Evolutionary conservation across 1,140 invertebrate genomes (phyloP), one percentile per base, ranked within the genome.

Genomic region (Paraescarpia echinospica): DNA sequence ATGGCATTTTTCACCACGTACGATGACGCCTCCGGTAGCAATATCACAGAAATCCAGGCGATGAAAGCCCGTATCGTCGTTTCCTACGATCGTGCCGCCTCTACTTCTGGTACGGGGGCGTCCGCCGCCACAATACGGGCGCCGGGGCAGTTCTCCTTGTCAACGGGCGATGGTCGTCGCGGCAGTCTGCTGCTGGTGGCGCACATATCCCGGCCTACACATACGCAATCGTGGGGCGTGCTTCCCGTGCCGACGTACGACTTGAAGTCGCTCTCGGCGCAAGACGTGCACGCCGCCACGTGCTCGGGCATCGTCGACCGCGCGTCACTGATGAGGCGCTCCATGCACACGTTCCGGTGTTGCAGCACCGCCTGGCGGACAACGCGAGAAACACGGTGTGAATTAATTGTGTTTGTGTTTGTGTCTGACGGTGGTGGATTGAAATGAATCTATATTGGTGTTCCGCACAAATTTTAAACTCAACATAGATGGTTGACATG

Each of bases 221-320:
- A 77, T 18, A 77, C 59, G 59, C 59, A 77, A 18, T 77, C 59
- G 0, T 77, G 59, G 8, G 59, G 59, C 59, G 59, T 77, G 59
- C 59, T 77, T 6, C 59, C 59, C 0, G 59, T 77, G 59, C 59
- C 59, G 59, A 77, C 59, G 59, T 77, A 77, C 59, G 59, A 77
- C 59, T 77, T 77, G 59, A 77, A 77, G 59, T 77, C 90, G n/a
- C 35, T 90, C 35, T 41, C 90, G 90, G 90, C 35, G 35, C 90
- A 90, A 12, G 90, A 34, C 9, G 90, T 90, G 90, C 35, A 77
- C 59, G 90, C 90, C 31, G 34, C 34, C 34, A 90, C 35, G 90
- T 90, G 90, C 22, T 90, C 90, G 90, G 34, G 90, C 35, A 90
- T 77, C 59, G 59, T 77, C 8, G 59, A 77, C 8, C 59, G 59